Conservation (phyloP, 2,797 vertebrate species). For the Aeoliscus strigatus region DNA sequence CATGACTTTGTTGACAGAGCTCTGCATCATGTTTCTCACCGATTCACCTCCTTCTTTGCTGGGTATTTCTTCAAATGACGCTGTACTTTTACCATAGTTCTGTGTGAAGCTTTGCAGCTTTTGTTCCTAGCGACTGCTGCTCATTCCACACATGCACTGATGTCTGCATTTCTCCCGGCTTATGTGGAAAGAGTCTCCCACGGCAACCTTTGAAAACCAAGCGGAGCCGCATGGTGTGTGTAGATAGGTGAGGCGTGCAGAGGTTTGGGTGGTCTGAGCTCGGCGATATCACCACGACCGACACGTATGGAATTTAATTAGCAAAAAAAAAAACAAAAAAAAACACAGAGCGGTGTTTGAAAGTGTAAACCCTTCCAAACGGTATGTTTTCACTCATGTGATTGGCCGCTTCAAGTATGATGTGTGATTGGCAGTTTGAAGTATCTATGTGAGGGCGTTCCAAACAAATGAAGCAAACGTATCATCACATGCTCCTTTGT, state of each 20-base stretch:
- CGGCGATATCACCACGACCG: not conserved
- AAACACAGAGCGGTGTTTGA: not conserved
- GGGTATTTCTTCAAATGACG: not conserved
- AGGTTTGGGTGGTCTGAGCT: conserved; percentile 1
- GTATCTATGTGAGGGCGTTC: no score
- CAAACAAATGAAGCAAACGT: no score
- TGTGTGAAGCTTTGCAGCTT: not conserved
- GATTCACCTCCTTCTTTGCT: no score
- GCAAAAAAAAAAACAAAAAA: not conserved
- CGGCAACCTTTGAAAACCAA: conserved; percentile 5
- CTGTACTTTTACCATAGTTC: not conserved
- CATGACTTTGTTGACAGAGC: no score
- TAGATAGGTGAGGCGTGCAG: not conserved
- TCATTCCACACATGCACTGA: not conserved
- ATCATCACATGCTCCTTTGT: no score
- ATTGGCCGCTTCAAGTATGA: no score
- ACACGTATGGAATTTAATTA: conserved; percentile 1
- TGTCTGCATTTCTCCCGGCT: not conserved
- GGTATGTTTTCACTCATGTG: not conserved
- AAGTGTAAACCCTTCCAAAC: not conserved
- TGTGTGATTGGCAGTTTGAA: no score
- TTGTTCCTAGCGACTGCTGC: not conserved
- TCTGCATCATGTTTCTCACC: no score
- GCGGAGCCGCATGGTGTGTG: conserved; percentile 3
- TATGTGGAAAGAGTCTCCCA: not conserved